Evolutionary conservation across 2,797 vertebrate species (phyloP), one percentile per base, ranked within the genome.

Genomic region (Thunnus albacares): DNA sequence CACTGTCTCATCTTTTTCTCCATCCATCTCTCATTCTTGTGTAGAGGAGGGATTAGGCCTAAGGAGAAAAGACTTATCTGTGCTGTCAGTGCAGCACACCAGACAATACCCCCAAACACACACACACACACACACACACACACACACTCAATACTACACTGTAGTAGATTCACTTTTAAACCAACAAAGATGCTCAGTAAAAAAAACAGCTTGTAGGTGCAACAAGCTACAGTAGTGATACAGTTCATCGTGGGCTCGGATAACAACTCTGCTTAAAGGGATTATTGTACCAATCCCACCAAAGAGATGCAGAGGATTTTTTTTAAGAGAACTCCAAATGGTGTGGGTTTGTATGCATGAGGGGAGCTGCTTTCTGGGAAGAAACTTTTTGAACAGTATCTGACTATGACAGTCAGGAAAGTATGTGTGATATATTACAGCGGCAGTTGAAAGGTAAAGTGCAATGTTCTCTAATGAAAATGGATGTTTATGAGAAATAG

Each of bases 11-110:
- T 86, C 56, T 79, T 71, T 79, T 69, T 59, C 75, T 86, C 72
- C 66, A 77, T 80, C 80, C 78, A 74, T 89, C 74, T 80, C 66
- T 81, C 73, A 26, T 86, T 76, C 68, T 79, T 33, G 68, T 78
- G 75, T 78, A 79, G 72, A 78, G 75, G 72, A 79, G 75, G 87
- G 86, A 92, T 90, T 90, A 90, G 75, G 83, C 84, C 69, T 86
- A 71, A 15, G 86, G 77, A 90, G 71, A 79, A 83, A 85, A 80
- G 64, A 85, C 58, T 80, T 81, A 87, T 86, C 83, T 87, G 78
- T 65, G 58, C 84, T 80, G 81, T 89, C 82, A 73, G 82, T 75
- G 71, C 86, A 81, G 75, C 77, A 71, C 77, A 43, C 9, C 17
- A 83, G 72, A 86, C 83, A 43, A 82, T 41, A 64, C 70, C 12